Evolutionary conservation across 1,140 invertebrate genomes (phyloP).

Genomic region (Halyomorpha halys): DNA sequence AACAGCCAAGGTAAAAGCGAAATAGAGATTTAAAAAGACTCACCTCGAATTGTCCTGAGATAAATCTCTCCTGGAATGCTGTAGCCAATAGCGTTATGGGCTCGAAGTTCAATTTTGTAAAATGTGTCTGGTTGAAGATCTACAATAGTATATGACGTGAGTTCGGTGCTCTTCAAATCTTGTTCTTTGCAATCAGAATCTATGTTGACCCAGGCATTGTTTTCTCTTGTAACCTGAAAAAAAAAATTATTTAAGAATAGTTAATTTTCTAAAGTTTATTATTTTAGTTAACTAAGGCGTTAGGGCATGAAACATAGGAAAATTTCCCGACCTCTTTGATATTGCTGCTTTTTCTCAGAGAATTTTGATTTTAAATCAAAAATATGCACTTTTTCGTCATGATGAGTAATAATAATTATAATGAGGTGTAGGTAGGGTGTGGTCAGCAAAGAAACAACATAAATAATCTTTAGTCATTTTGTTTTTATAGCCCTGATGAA

Average conservation of each 20-base stretch:
- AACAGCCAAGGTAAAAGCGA: neutral
- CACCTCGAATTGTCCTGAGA: slow-evolving; percentile 75
- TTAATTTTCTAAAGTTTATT: too few relatives aligned
- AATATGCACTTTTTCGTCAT: too few relatives aligned
- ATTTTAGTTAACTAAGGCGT: too few relatives aligned
- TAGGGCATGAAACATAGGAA: too few relatives aligned
- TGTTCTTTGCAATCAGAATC: slow-evolving; percentile 46
- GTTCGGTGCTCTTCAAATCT: slow-evolving; percentile 46
- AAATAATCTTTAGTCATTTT: too few relatives aligned
- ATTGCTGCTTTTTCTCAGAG: too few relatives aligned
- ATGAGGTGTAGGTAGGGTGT: too few relatives aligned
- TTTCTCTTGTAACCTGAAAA: slow-evolving; percentile 32
- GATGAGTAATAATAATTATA: too few relatives aligned
- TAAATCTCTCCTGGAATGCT: slow-evolving; percentile 60
- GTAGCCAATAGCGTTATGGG: slow-evolving; percentile 73
- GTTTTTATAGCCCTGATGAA: too few relatives aligned
- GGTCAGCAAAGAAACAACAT: too few relatives aligned
- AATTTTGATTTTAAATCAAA: too few relatives aligned
- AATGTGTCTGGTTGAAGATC: slow-evolving; percentile 59
- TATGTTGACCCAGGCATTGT: slow-evolving; percentile 44
- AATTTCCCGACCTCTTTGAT: too few relatives aligned
- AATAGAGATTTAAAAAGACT: slow-evolving; percentile 39
- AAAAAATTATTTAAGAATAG: neutral
- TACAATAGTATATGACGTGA: slow-evolving; percentile 52
- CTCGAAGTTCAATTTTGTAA: slow-evolving; percentile 71